Base-by-base conservation (phyloP, 2,888 invertebrate genomes). In the Cancer borealis region DNA sequence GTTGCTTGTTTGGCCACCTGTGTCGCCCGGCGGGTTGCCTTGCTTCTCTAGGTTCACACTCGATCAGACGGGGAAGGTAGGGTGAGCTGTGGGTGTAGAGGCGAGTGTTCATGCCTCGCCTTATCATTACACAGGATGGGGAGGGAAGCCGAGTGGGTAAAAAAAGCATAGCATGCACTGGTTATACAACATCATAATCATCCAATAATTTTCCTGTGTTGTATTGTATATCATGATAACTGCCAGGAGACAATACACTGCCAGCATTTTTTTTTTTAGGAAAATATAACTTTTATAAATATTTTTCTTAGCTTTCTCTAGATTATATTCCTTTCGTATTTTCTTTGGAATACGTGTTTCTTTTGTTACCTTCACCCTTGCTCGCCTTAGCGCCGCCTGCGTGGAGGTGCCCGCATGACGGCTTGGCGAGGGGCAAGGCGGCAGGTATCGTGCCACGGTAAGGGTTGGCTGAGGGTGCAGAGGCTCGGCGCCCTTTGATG, bases 401-500 rank as follows among this genome's bases (percentile, higher is more conserved):
- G 30, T 30, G 3, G 30, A 5, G 30, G 12, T 26, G 30, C 79
- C 26, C 30, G 8, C 79, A 30, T 79, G 79, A 79, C 30, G 79
- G 79, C 79, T 12, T 6, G 26, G 26, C 79, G 30, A 30, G 79
- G 30, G 26, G 26, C 79, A 10, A 30, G 3, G 79, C 30, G 79
- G 30, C 30, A 30, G 30, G 79, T 79, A 3, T n/a, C 79, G 26
- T 79, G 79, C 30, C 0, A 8, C 30, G 26, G 79, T 4, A 30
- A 30, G 6, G 79, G 30, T 26, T 21, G 79, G 79, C 73, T n/a
- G 79, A 8, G 30, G 79, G 30, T 14, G 30, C 30, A 79, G 30
- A 79, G 79, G 79, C 79, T 30, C 79, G 79, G 79, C 79, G 30
- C 8, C 79, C 79, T 79, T 79, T 79, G 79, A 79, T 79, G 79